Conservation (phyloP, 2,888 invertebrate species). For the Rambutsinella grinnellia region DNA sequence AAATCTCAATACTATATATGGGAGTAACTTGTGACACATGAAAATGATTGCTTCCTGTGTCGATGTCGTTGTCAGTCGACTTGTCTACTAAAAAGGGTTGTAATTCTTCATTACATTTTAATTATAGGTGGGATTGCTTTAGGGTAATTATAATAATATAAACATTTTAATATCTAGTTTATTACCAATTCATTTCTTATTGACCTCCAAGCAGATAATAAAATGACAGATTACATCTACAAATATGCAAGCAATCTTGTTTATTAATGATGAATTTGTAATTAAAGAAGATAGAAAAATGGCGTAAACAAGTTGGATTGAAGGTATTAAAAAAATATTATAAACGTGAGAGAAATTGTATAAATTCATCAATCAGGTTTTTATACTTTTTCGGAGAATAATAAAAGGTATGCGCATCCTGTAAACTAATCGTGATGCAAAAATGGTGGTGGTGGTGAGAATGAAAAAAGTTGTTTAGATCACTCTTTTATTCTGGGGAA, state of each 20-base stretch:
- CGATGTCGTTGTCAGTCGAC: no score
- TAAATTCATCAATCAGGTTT: neutral
- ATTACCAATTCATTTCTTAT: constrained; percentile 14
- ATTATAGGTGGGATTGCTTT: no score
- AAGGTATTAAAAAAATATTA: neutral
- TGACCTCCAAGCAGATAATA: no score
- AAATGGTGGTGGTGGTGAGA: no score
- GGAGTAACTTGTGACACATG: neutral
- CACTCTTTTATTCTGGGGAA: constrained; percentile 5
- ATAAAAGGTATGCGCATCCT: neutral
- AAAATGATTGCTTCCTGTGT: no score
- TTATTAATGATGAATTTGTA: constrained; percentile 34
- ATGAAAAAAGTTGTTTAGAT: constrained; percentile 24
- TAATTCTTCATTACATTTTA: no score
- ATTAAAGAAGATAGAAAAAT: constrained; percentile 14
- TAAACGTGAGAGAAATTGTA: constrained; percentile 48
- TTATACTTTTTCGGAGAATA: neutral
- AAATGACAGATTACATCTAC: no score
- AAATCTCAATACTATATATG: neutral
- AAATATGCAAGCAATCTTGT: constrained; percentile 35
- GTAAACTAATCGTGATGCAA: no score
- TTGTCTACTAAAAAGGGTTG: no score
- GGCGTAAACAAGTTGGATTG: neutral
- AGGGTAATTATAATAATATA: no score
- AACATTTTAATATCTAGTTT: constrained; percentile 4